These are phyloP conservation scores for Agrilus planipennis DNA, from an alignment of 1,140 invertebrate species.

Conservation along the genomic window DNA sequence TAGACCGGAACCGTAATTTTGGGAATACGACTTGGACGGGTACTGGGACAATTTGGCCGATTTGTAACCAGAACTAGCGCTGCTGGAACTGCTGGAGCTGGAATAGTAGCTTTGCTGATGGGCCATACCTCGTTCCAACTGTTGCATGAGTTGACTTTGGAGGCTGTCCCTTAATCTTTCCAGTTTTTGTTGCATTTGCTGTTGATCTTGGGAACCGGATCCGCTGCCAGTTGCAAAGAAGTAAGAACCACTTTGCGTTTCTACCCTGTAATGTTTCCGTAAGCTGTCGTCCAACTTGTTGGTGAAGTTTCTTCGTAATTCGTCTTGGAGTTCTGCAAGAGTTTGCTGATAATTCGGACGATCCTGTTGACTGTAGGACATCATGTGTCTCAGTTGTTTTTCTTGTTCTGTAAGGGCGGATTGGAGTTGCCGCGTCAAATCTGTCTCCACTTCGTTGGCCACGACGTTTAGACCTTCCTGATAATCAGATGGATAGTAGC, in stretches of 20 bases:
- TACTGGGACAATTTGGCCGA: background rate
- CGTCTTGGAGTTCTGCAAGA: constrained; percentile 16
- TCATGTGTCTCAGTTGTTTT: background rate
- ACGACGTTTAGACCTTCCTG: too few species aligned
- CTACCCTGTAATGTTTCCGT: constrained; percentile 20
- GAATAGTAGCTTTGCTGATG: constrained; percentile 1
- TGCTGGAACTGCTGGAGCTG: background rate
- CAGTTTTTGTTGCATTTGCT: constrained; percentile 28
- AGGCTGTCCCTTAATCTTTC: constrained; percentile 22
- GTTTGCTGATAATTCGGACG: constrained; percentile 2
- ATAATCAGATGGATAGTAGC: too few species aligned
- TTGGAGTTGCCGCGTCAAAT: background rate
- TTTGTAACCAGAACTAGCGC: background rate
- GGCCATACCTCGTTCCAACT: constrained; percentile 14
- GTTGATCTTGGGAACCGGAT: constrained; percentile 14
- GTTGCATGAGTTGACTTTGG: constrained; percentile 20
- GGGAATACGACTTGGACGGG: background rate
- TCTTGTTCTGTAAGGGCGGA: constrained; percentile 1
- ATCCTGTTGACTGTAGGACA: constrained; percentile 2
- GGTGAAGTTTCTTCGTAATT: constrained; percentile 25
- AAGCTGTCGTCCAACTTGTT: constrained; percentile 22
- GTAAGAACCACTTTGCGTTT: constrained; percentile 18
- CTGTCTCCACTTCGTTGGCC: too few species aligned
- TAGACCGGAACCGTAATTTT: constrained; percentile 1
- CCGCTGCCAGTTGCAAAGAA: constrained; percentile 21